Conservation (phyloP, 2,888 invertebrate genomes). For the Meliscaeva auricollis region DNA sequence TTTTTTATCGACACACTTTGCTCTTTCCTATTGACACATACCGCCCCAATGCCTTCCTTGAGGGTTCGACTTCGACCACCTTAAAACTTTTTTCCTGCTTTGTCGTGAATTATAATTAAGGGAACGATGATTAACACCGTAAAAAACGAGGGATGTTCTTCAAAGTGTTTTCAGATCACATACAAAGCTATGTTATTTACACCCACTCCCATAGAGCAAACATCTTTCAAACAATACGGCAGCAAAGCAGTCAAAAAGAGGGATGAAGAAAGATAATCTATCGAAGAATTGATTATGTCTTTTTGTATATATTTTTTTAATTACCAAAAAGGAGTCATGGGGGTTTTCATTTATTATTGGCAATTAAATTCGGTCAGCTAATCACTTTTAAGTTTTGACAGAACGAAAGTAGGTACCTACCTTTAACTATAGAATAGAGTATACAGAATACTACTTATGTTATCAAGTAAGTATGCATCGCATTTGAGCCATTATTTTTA, state of each 20-base stretch:
- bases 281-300: no score
- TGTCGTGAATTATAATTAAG: slow-evolving; percentile 72
- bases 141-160: slow-evolving; percentile 65
- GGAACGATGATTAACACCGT: slow-evolving; percentile 71
- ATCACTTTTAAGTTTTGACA: no score
- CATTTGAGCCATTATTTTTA: no score
- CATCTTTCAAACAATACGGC: slow-evolving; percentile 44
- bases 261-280: no score
- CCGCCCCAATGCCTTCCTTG: slow-evolving; percentile 24
- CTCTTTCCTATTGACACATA: slow-evolving; percentile 70
- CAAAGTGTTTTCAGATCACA: slow-evolving; percentile 72
- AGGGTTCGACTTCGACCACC: slow-evolving; percentile 73
- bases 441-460: no score
- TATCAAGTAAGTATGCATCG: no score
- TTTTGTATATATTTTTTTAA: no score
- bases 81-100: slow-evolving; percentile 58
- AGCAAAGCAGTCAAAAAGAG: slow-evolving; percentile 35
- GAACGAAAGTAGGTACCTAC: no score
- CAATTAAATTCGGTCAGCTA: no score
- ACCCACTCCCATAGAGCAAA: slow-evolving; percentile 32
- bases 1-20: slow-evolving; percentile 64
- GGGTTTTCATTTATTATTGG: no score
- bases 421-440: no score
- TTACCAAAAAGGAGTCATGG: no score
- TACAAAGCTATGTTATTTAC: slow-evolving; percentile 63